Evolutionary conservation across 2,888 invertebrate genomes (phyloP).

Genomic region (Lottia scabra): DNA sequence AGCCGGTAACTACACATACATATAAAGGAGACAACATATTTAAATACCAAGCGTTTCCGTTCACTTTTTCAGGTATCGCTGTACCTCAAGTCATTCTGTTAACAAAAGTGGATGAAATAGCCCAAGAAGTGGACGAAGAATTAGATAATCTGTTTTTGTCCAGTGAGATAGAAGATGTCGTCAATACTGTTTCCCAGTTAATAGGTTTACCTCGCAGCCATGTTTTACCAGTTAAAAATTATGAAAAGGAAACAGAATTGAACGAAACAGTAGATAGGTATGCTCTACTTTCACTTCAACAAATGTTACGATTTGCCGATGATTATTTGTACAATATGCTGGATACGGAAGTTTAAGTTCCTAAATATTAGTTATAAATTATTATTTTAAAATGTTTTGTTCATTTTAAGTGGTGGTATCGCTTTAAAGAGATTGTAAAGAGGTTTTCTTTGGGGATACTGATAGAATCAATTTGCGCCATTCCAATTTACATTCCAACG

Average conservation of each 20-base stretch:
- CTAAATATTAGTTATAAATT: too few species aligned
- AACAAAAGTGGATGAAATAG: conserved; percentile 44
- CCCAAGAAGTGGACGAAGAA: conserved; percentile 32
- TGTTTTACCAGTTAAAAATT: conserved; percentile 43
- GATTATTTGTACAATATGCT: conserved; percentile 35
- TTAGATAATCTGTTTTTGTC: conserved; percentile 30
- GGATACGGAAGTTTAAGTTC: conserved; percentile 8
- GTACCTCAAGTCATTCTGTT: conserved; percentile 41
- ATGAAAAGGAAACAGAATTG: conserved; percentile 37
- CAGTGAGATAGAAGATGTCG: conserved; percentile 25
- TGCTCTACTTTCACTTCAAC: conserved; percentile 30
- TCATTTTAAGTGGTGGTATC: too few species aligned
- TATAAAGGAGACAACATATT: too few species aligned
- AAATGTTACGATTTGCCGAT: conserved; percentile 36
- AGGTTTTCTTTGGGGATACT: too few species aligned
- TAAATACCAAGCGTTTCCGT: too few species aligned
- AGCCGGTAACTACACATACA: too few species aligned
- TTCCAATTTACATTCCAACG: too few species aligned
- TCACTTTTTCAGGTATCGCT: conserved; percentile 8
- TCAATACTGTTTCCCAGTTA: conserved; percentile 35
- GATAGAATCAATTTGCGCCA: too few species aligned
- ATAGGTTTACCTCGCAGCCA: conserved; percentile 38
- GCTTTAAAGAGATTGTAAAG: too few species aligned
- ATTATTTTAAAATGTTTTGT: too few species aligned
- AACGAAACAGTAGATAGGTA: conserved; percentile 34